Percentiles rank a stretch among this genome's conserved stretches.
phyloP scores from a whole-genome alignment of 2,888 invertebrate species.

The Sesia bembeciformis region DNA sequence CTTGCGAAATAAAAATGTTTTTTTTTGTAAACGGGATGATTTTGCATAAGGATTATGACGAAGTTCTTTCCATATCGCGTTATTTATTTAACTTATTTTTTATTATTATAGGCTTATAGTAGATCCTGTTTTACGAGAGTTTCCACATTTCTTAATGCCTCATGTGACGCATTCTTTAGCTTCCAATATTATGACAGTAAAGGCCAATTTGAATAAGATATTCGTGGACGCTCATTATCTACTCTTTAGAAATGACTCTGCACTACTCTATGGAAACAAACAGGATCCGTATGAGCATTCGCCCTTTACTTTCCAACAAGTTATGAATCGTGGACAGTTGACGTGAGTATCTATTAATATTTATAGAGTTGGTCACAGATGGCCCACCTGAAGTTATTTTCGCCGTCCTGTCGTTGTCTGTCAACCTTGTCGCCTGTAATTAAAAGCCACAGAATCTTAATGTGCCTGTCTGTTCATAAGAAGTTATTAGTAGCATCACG shows the following conservation, averaged over 20 bases:
- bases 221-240: constrained; percentile 31
- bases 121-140: constrained; percentile 21
- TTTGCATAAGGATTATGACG: too few relatives aligned
- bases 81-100: too few relatives aligned
- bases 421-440: too few relatives aligned
- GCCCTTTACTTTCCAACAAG: constrained; percentile 42
- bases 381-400: too few relatives aligned
- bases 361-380: not conserved
- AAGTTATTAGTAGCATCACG: too few relatives aligned
- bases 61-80: too few relatives aligned
- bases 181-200: constrained; percentile 29
- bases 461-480: too few relatives aligned
- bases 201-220: constrained; percentile 31
- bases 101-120: constrained; percentile 28
- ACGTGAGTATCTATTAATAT: constrained; percentile 34
- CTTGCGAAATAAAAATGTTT: too few relatives aligned
- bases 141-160: constrained; percentile 26
- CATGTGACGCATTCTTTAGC: constrained; percentile 28
- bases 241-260: constrained; percentile 32
- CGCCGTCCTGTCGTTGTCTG: too few relatives aligned
- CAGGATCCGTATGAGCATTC: constrained; percentile 23
- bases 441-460: too few relatives aligned
- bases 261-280: constrained; percentile 15
- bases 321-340: constrained; percentile 25
- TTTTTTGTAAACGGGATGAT: too few relatives aligned